phyloP scores from a whole-genome alignment of 30 jellyfish, hydroid and myxozoan genomes.

The Aurelia aurita complex sp. Pacific region DNA sequence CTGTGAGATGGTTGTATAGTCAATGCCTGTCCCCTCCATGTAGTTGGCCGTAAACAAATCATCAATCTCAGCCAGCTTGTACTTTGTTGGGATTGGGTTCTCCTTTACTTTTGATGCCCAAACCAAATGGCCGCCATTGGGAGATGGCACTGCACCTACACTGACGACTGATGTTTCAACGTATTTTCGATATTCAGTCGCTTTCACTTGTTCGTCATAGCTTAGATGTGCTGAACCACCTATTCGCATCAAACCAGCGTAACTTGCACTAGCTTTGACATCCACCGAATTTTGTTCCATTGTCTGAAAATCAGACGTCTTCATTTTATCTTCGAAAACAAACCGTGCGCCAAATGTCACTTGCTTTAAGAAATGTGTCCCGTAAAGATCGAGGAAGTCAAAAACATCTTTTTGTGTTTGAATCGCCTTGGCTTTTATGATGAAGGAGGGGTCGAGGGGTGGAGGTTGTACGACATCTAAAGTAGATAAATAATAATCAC shows the following conservation, averaged over 20 bases:
- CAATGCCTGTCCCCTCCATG: constrained; percentile 53
- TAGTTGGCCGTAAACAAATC: constrained; percentile 44
- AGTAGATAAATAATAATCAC: constrained; percentile 58
- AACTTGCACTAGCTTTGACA: constrained; percentile 64
- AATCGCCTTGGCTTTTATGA: constrained; percentile 16
- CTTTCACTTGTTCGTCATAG: constrained; percentile 23
- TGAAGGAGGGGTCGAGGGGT: constrained; percentile 25
- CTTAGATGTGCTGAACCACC: constrained; percentile 44
- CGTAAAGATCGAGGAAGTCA: constrained; percentile 47
- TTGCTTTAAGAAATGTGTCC: constrained; percentile 55
- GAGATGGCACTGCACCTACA: constrained; percentile 76
- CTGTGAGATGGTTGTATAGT: neutral
- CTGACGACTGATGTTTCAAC: constrained; percentile 62
- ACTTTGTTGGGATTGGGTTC: constrained; percentile 62
- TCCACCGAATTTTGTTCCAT: neutral
- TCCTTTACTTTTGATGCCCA: constrained; percentile 81
- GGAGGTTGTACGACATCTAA: constrained; percentile 60
- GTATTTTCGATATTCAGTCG: constrained; percentile 13
- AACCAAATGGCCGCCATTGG: constrained; percentile 40
- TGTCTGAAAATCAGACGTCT: constrained; percentile 7
- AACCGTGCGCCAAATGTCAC: constrained; percentile 68
- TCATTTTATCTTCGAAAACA: constrained; percentile 60
- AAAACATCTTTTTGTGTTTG: constrained; percentile 21
- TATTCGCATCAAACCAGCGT: constrained; percentile 36
- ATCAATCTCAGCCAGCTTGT: constrained; percentile 50